Evolutionary conservation across 2,113 vertebrate species (phyloP).

Genomic region (Naja naja): DNA sequence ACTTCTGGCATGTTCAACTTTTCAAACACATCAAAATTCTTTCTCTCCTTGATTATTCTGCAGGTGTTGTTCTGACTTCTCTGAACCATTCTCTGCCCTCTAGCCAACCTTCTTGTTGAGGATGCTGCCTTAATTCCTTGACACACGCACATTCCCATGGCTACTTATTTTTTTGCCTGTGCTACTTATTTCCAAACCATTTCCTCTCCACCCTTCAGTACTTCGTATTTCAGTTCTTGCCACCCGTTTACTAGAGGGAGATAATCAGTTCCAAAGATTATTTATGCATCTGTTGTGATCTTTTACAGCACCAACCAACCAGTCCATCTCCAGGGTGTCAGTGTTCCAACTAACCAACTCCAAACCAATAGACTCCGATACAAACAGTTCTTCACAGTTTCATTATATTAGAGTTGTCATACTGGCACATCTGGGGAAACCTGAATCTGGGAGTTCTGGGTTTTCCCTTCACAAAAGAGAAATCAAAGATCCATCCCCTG

Average conservation of each 20-base stretch:
- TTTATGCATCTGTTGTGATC: background rate
- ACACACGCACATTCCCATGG: background rate
- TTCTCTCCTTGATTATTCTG: slow-evolving; percentile 21
- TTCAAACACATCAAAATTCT: background rate
- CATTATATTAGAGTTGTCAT: no score
- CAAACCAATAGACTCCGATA: no score
- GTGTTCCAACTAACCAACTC: no score
- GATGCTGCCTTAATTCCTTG: slow-evolving; percentile 16
- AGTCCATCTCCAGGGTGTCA: background rate
- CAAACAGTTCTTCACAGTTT: no score
- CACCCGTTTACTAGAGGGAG: slow-evolving; percentile 1
- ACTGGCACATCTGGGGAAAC: no score
- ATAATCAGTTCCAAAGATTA: background rate
- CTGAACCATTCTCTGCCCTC: background rate
- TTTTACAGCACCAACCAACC: background rate
- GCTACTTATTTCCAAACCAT: background rate
- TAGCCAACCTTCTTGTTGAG: slow-evolving; percentile 4
- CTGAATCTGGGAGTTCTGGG: no score
- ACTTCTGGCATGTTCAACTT: background rate
- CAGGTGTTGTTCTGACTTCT: background rate
- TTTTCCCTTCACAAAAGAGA: no score
- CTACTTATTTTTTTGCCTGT: slow-evolving; percentile 21
- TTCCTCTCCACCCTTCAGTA: background rate
- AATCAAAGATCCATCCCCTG: no score
- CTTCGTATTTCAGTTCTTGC: background rate